A percentile compares a stretch with the other conserved stretches of the same genome.
Conservation (phyloP, 2,888 invertebrate species). For the Rhynchonema sp. region DNA sequence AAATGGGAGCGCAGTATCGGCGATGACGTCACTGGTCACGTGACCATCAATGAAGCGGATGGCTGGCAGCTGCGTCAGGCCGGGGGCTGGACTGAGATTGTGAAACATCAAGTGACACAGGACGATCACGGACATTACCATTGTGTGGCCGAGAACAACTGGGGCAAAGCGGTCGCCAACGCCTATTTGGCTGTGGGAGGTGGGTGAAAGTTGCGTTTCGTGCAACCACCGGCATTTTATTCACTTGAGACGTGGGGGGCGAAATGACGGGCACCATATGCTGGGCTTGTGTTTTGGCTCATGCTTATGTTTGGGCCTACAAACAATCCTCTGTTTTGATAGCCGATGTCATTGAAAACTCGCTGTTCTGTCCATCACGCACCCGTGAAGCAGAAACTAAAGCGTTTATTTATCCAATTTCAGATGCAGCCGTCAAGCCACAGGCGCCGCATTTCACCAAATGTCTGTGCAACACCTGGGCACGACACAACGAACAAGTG, state of each 20-base stretch:
- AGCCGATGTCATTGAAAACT: not conserved
- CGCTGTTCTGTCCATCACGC: too few species aligned
- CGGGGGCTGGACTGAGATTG: not conserved
- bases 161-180: not conserved
- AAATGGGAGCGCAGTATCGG: not conserved
- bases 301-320: too few species aligned
- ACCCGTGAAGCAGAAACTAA: too few species aligned
- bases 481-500: conserved; percentile 14
- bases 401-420: not conserved
- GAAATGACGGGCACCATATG: too few species aligned
- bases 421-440: conserved; percentile 13
- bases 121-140: conserved; percentile 4
- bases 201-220: too few species aligned
- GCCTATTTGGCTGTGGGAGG: conserved; percentile 6
- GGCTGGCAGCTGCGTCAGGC: not conserved
- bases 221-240: too few species aligned
- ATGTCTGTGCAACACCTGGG: conserved; percentile 20
- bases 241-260: too few species aligned
- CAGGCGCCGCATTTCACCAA: conserved; percentile 19
- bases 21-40: too few species aligned
- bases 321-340: too few species aligned
- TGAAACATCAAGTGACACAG: not conserved
- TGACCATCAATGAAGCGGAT: too few species aligned
- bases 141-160: conserved; percentile 5
- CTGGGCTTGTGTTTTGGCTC: too few species aligned